Conservation (phyloP, 2,797 vertebrate species). For the Lates japonicus region DNA sequence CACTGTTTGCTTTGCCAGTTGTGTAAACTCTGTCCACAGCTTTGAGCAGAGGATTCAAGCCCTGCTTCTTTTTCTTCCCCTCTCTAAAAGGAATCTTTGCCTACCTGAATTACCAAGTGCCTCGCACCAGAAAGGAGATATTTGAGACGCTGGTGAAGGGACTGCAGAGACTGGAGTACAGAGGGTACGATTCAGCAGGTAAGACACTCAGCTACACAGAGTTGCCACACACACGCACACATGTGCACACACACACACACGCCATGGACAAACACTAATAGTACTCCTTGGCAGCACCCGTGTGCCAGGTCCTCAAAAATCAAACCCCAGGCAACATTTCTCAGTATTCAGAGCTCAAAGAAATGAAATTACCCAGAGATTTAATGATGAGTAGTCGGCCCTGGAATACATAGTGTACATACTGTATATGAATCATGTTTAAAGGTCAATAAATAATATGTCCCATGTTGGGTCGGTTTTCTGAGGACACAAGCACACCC, state of each 20-base stretch:
- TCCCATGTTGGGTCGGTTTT: not conserved
- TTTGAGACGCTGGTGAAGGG: conserved; percentile 95
- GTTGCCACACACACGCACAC: conserved; percentile 6
- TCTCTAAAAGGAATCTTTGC: conserved; percentile 94
- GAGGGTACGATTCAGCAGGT: conserved; percentile 99
- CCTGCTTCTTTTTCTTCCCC: conserved; percentile 39
- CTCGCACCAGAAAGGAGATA: conserved; percentile 94
- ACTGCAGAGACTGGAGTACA: conserved; percentile 95
- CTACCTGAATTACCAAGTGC: conserved; percentile 96
- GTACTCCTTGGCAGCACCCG: conserved; percentile 43
- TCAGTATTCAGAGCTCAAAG: not conserved
- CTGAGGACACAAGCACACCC: not conserved
- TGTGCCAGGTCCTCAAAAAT: conserved; percentile 2
- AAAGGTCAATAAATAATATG: not conserved
- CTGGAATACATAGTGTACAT: not conserved
- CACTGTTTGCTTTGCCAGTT: not conserved
- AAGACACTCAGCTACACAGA: conserved; percentile 62
- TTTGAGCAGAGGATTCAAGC: conserved; percentile 5
- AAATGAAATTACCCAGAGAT: not conserved
- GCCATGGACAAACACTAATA: conserved; percentile 35
- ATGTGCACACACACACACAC: conserved; percentile 12
- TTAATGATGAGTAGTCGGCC: not conserved
- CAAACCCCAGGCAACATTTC: conserved; percentile 2
- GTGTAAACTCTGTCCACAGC: conserved; percentile 1
- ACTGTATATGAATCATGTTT: not conserved